A percentile compares a stretch with the other conserved stretches of the same genome.
Conservation (phyloP, 2,797 vertebrate species). For the Halcyon chelicuti region DNA sequence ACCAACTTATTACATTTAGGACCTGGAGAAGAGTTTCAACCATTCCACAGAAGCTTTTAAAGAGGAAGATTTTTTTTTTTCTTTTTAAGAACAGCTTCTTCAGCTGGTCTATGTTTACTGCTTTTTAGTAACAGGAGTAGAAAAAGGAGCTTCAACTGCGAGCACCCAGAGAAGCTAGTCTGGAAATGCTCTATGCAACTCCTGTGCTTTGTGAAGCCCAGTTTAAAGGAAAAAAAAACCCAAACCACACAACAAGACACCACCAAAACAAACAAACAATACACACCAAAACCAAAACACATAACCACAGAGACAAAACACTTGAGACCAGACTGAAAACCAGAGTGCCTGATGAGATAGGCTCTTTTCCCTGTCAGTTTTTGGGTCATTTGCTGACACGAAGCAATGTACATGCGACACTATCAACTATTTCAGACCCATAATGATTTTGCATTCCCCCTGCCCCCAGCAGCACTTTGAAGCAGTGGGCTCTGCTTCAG, state of each 20-base stretch:
- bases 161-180: background rate
- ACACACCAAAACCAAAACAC: too few species aligned
- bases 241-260: background rate
- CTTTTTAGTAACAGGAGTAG: background rate
- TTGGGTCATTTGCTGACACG: background rate
- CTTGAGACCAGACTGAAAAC: background rate
- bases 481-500: background rate
- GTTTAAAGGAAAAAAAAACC: background rate
- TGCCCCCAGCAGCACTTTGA: background rate
- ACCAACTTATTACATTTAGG: background rate
- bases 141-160: background rate
- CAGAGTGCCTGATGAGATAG: background rate
- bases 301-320: background rate
- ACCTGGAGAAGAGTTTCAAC: background rate
- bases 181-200: background rate
- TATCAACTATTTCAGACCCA: background rate
- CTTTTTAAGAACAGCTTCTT: background rate
- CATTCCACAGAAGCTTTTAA: background rate
- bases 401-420: background rate
- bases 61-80: background rate
- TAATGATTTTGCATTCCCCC: background rate
- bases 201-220: background rate
- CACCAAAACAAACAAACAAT: background rate
- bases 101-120: background rate
- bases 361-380: background rate